Conservation (phyloP, 2,113 vertebrate genomes). For the Uria aalge region DNA sequence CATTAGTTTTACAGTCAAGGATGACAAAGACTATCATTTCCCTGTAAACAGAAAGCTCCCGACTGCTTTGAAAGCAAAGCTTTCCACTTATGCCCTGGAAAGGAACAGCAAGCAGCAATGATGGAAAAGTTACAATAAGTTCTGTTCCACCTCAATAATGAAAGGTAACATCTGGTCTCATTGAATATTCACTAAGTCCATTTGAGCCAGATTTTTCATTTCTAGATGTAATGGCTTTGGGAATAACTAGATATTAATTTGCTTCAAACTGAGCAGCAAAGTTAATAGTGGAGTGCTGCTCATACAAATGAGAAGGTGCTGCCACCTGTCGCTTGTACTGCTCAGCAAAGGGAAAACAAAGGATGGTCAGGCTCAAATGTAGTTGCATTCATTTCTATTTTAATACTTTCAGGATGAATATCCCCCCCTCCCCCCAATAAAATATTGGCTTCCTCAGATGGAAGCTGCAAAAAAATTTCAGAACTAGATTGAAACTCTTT, state of each 20-base stretch:
- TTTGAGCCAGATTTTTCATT: constrained; percentile 40
- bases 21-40: not conserved
- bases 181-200: constrained; percentile 59
- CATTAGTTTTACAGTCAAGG: not conserved
- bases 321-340: constrained; percentile 25
- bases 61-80: not conserved
- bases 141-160: constrained; percentile 30
- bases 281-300: not conserved
- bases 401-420: not conserved
- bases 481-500: not conserved
- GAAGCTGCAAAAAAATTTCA: not conserved
- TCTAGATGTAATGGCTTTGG: not conserved
- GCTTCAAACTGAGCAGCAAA: not conserved
- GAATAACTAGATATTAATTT: constrained; percentile 43
- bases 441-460: not conserved
- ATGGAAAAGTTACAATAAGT: not conserved
- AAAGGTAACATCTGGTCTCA: constrained; percentile 44
- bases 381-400: not conserved
- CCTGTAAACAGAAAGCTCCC: not conserved
- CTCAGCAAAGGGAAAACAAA: not conserved
- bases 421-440: not conserved
- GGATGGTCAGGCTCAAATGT: not conserved
- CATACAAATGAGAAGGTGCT: constrained; percentile 20
- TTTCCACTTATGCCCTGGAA: not conserved
- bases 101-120: not conserved